Evolutionary conservation across 2,888 invertebrate species (phyloP), one percentile per base, ranked within the genome.

Genomic region (Scaptomyza tumidula): DNA sequence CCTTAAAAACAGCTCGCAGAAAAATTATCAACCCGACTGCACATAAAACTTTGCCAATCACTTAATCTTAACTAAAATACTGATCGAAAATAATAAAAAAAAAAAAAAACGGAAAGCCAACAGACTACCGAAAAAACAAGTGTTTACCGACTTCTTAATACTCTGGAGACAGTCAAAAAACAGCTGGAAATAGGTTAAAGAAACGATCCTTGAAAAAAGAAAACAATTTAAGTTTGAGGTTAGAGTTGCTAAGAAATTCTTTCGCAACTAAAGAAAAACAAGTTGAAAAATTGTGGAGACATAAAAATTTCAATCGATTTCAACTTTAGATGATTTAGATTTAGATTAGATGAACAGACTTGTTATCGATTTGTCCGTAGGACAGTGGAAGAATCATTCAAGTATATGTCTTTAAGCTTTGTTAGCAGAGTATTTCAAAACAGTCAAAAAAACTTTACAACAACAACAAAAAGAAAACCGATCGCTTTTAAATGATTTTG

Each of bases 401-500:
- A n/a, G n/a, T n/a, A n/a, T 6, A 37, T 14, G 9, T 4, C 14
- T 7, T 14, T 7, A 14, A 14, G 3, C 39, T 41, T 14, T 10
- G 10, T 10, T 41, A 5, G 11, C n/a, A 37, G 52, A n/a, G 52
- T 37, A 37, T 52, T 35, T 10, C 2, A n/a, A 37, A 35, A 33
- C 33, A 9, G 31, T 11, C 3, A 11, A 33, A 33, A 33, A 57
- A 24, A 29, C 37, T 41, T 33, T n/a, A n/a, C n/a, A n/a, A 14
- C 39, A 78, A 50, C 43, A 68, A 63, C 76, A 83, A 79, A 50
- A 45, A 68, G n/a, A 64, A 78, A 82, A 75, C 74, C 60, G 86
- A 90, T 86, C 90, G 77, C 73, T 82, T 77, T 80, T 80, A 88
- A 86, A 85, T 86, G 89, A 89, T 89, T 89, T 88, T 76, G 72